Evolutionary conservation across 2,888 invertebrate species (phyloP).

Genomic region (Himalopsyche kuldschensis): DNA sequence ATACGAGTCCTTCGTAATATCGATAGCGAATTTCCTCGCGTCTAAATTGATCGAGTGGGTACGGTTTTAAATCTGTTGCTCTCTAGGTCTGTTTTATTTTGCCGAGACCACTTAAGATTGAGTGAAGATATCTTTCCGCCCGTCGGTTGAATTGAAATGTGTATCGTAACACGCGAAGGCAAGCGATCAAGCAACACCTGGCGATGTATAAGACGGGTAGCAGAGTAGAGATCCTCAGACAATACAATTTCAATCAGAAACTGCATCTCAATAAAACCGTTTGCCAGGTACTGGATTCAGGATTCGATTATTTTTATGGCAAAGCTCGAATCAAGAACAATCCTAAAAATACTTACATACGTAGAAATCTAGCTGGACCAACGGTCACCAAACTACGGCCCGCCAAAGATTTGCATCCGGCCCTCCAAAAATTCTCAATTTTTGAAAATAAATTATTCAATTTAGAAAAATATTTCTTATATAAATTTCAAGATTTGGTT

Average conservation of each 20-base stretch:
- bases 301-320: slow-evolving; percentile 14
- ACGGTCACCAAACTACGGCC: too few species aligned
- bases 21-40: background rate
- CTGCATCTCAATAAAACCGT: background rate
- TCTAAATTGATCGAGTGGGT: slow-evolving; percentile 13
- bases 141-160: slow-evolving; percentile 23
- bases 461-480: too few species aligned
- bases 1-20: background rate
- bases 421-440: too few species aligned
- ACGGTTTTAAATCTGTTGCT: slow-evolving; percentile 12
- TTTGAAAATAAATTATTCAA: too few species aligned
- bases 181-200: slow-evolving; percentile 4
- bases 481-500: too few species aligned
- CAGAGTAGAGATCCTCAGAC: background rate
- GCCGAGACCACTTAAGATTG: slow-evolving; percentile 25
- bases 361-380: too few species aligned
- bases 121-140: slow-evolving; percentile 24
- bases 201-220: slow-evolving; percentile 20
- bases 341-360: too few species aligned
- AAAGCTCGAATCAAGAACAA: background rate
- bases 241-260: background rate
- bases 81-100: slow-evolving; percentile 12
- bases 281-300: background rate
- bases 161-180: slow-evolving; percentile 2
- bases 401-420: too few species aligned